Percentiles rank a stretch among this genome's conserved stretches.
These are phyloP conservation scores for Lycaena phlaeas DNA, from an alignment of 2,888 invertebrate species.

Conservation along the genomic window DNA sequence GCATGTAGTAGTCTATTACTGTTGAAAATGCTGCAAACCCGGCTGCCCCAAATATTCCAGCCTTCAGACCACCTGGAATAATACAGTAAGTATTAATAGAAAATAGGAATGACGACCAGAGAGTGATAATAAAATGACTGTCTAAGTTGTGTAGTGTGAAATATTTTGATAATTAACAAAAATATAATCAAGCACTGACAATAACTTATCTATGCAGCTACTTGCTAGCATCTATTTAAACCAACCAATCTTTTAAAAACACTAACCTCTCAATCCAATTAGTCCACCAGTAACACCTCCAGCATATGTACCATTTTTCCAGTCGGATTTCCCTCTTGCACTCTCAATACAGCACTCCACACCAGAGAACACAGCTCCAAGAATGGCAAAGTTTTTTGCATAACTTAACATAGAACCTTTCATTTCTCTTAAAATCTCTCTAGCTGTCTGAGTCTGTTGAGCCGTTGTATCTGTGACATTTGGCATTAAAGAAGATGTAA, in stretches of 20 bases:
- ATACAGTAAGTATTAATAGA: background rate
- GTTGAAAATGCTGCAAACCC: constrained; percentile 99
- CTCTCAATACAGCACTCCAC: constrained; percentile 96
- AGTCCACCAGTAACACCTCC: constrained; percentile 95
- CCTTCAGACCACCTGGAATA: constrained; percentile 90
- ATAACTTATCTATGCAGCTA: too few relatives aligned
- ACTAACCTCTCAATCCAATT: constrained; percentile 84
- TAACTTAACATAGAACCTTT: constrained; percentile 91
- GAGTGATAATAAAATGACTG: too few relatives aligned
- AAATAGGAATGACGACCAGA: background rate
- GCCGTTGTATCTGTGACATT: constrained; percentile 79
- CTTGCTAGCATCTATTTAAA: too few relatives aligned
- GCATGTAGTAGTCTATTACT: constrained; percentile 96
- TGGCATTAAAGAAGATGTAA: constrained; percentile 97
- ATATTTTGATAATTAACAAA: too few relatives aligned
- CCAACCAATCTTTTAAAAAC: too few relatives aligned
- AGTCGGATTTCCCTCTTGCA: constrained; percentile 95
- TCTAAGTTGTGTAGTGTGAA: too few relatives aligned
- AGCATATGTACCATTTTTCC: constrained; percentile 97
- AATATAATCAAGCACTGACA: too few relatives aligned
- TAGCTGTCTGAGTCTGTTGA: constrained; percentile 83
- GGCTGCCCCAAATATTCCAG: constrained; percentile 93
- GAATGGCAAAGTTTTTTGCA: constrained; percentile 97
- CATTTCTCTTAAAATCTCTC: constrained; percentile 93
- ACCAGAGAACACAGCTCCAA: constrained; percentile 94